Conservation (phyloP, 1,140 invertebrate genomes). For the Chelonus insularis region DNA sequence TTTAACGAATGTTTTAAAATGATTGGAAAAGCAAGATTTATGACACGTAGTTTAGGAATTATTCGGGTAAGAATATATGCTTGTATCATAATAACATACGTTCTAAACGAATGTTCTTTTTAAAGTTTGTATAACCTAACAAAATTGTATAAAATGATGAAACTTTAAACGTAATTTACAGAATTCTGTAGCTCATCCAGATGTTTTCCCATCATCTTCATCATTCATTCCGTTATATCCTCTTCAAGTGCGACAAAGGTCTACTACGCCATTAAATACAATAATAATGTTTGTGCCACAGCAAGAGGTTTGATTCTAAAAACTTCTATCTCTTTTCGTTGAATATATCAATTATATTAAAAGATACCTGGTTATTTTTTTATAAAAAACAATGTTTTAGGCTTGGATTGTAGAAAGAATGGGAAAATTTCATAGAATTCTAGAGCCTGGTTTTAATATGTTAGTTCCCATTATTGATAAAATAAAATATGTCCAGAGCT, state of each 20-base stretch:
- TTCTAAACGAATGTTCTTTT: not conserved
- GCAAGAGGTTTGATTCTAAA: conserved; percentile 84
- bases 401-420: conserved; percentile 99
- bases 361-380: too few relatives aligned
- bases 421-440: conserved; percentile 92
- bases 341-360: too few relatives aligned
- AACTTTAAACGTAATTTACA: conserved; percentile 32
- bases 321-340: too few relatives aligned
- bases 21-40: conserved; percentile 27
- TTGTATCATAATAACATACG: conserved; percentile 3
- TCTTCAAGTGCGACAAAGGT: conserved; percentile 61
- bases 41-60: conserved; percentile 36
- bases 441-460: conserved; percentile 94
- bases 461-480: conserved; percentile 90
- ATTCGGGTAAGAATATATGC: conserved; percentile 32
- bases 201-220: conserved; percentile 29
- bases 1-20: conserved; percentile 13
- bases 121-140: not conserved
- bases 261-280: conserved; percentile 85
- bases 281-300: conserved; percentile 97
- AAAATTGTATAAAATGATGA: not conserved
- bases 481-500: conserved; percentile 97
- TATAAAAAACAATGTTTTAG: too few relatives aligned
- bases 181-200: conserved; percentile 36
- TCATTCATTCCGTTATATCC: conserved; percentile 35